Conservation (phyloP, 2,113 vertebrate genomes). For the Microcebus jonahi region DNA sequence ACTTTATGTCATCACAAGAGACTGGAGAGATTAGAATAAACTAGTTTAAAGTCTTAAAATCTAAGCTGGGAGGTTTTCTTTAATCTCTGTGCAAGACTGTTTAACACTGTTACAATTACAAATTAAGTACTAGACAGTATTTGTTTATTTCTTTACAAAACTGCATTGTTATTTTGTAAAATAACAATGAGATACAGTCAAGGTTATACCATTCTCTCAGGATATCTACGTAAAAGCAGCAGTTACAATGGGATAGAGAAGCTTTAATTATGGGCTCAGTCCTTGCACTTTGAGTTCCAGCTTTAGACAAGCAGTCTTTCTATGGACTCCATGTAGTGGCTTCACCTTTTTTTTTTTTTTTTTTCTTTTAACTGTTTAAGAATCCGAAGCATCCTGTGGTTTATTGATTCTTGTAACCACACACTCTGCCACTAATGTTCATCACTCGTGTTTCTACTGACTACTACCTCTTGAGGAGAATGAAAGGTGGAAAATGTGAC, state of each 20-base stretch:
- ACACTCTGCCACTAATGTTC: constrained; percentile 71
- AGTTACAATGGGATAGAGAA: background rate
- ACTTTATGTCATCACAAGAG: constrained; percentile 35
- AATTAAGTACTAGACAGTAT: constrained; percentile 25
- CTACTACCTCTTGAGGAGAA: constrained; percentile 66
- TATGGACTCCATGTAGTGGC: background rate
- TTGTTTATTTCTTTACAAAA: constrained; percentile 61
- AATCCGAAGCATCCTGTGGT: constrained; percentile 80
- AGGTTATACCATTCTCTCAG: constrained; percentile 38
- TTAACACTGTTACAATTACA: constrained; percentile 47
- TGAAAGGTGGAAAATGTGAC: constrained; percentile 73
- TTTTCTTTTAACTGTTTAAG: constrained; percentile 70
- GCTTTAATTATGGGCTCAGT: constrained; percentile 49
- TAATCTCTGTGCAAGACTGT: constrained; percentile 36
- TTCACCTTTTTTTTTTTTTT: constrained; percentile 26
- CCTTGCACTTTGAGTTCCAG: background rate
- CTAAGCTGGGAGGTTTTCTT: constrained; percentile 17
- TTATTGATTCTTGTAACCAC: constrained; percentile 80
- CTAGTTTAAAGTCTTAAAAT: constrained; percentile 47
- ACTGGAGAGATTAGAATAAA: constrained; percentile 32
- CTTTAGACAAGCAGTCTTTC: constrained; percentile 40
- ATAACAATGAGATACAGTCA: constrained; percentile 47
- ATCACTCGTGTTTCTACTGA: constrained; percentile 72
- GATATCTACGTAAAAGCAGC: constrained; percentile 18
- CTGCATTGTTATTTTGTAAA: constrained; percentile 43